Conservation (phyloP, 2,113 vertebrate species). For the Hemiprocne comata region DNA sequence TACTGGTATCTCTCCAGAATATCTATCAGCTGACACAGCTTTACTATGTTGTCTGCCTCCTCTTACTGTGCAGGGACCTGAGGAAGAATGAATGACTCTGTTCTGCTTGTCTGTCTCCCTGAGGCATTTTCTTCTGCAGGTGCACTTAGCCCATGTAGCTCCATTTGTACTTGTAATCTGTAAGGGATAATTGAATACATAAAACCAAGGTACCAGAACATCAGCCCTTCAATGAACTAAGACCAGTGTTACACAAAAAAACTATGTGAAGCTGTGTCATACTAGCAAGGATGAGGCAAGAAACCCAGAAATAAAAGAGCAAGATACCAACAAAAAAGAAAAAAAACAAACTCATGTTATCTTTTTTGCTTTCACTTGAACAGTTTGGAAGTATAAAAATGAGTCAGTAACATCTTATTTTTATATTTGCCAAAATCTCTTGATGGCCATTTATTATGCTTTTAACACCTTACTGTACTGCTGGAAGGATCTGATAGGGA, state of each 20-base stretch:
- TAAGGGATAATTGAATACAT: neutral
- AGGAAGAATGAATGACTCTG: neutral
- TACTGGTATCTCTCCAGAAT: neutral
- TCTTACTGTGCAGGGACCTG: neutral
- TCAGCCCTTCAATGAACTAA: neutral
- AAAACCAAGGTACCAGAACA: neutral
- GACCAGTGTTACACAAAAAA: neutral
- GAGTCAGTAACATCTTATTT: neutral
- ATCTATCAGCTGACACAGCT: neutral
- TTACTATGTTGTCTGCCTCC: neutral
- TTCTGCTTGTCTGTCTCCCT: neutral
- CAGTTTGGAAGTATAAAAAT: neutral
- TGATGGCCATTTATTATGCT: neutral
- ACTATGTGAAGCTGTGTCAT: neutral
- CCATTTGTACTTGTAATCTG: neutral
- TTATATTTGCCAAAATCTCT: neutral
- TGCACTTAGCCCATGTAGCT: neutral
- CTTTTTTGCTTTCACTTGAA: neutral
- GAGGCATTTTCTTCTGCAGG: neutral
- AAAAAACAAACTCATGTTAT: rapidly evolving
- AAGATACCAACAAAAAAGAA: neutral
- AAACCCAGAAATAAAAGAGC: neutral
- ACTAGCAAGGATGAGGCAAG: neutral
- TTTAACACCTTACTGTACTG: neutral
- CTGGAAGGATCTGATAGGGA: neutral